Conservation (phyloP, 2,113 vertebrate species). For the Ammospiza nelsoni region DNA sequence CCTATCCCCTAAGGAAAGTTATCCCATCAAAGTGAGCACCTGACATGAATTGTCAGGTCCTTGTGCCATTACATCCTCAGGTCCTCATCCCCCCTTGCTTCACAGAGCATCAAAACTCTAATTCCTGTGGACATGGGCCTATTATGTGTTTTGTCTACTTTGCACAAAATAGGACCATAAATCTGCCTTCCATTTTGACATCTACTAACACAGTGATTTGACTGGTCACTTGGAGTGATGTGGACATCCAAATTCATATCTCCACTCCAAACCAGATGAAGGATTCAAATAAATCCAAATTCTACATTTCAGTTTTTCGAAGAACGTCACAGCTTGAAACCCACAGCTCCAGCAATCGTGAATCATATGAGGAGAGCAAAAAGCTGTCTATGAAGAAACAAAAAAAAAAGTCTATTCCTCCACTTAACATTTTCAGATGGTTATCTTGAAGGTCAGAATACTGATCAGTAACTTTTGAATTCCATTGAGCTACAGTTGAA, state of each 20-base stretch:
- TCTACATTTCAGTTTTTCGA: neutral
- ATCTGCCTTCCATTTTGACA: neutral
- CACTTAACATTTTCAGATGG: neutral
- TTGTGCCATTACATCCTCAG: neutral
- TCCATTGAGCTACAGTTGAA: neutral
- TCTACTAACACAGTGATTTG: neutral
- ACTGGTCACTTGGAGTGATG: neutral
- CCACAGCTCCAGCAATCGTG: neutral
- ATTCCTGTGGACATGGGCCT: neutral
- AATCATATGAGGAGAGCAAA: neutral
- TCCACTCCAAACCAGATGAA: neutral
- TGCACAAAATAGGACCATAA: neutral
- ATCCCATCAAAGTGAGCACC: neutral
- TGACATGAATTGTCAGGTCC: neutral
- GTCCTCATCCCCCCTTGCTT: neutral
- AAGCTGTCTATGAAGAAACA: neutral
- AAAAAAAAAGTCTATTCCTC: neutral
- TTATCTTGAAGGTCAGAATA: neutral
- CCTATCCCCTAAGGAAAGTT: neutral
- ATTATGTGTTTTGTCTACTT: neutral
- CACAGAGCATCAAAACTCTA: neutral
- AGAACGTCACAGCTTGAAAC: neutral
- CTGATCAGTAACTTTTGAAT: neutral
- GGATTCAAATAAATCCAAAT: neutral
- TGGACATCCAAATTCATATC: neutral